A percentile compares a stretch with the other conserved stretches of the same genome.
These are phyloP conservation scores for Hermatobates lingyangjiaoensis DNA, from an alignment of 1,140 invertebrate species.

Conservation along the genomic window DNA sequence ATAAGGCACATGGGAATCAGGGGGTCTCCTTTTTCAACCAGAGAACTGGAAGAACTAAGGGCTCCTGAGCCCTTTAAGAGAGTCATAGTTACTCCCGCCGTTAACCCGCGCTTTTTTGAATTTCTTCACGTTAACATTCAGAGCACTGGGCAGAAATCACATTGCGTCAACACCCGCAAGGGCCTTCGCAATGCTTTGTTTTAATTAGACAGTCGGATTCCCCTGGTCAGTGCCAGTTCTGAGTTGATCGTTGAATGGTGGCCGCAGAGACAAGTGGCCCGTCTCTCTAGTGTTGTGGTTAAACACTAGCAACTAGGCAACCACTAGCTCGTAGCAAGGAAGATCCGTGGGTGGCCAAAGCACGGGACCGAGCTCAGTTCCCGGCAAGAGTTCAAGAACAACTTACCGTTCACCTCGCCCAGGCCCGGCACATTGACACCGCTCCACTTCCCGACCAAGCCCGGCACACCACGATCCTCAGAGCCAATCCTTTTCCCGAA, in stretches of 20 bases:
- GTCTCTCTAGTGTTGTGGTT: no score
- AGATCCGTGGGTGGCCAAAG: constrained; percentile 4
- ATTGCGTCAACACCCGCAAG: constrained; percentile 46
- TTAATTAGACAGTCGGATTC: constrained; percentile 71
- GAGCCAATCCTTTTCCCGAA: constrained; percentile 50
- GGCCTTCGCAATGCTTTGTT: constrained; percentile 72
- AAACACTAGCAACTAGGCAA: background rate
- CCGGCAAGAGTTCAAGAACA: no score
- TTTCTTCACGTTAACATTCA: constrained; percentile 58
- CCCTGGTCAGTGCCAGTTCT: constrained; percentile 63
- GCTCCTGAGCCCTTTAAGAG: no score
- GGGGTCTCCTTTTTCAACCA: no score
- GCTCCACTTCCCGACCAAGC: constrained; percentile 25
- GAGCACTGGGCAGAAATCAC: constrained; percentile 66
- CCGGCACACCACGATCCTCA: constrained; percentile 32
- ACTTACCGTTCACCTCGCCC: background rate
- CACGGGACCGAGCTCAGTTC: background rate
- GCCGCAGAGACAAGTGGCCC: constrained; percentile 12
- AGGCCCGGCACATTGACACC: background rate
- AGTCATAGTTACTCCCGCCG: constrained; percentile 63
- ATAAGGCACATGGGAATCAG: no score
- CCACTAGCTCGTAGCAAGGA: background rate
- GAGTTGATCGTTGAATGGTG: constrained; percentile 46
- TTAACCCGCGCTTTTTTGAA: constrained; percentile 55
- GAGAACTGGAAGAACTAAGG: no score